Evolutionary conservation across 1,140 invertebrate genomes (phyloP).

Genomic region (Doryteuthis pealeii): DNA sequence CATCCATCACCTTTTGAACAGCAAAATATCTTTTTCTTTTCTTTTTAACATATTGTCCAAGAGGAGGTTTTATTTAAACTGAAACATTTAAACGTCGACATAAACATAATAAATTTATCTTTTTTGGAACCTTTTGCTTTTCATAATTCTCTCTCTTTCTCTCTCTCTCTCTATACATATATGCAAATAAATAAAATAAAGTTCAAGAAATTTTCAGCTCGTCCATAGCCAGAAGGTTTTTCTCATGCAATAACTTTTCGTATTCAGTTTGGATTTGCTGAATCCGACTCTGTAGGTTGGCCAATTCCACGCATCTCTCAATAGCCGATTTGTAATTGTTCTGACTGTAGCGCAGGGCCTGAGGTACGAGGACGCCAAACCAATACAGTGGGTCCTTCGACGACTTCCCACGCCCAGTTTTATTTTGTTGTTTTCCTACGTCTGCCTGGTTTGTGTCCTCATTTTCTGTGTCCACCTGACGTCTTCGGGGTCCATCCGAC

Average conservation of each 20-base stretch:
- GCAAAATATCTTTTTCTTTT: too few species aligned
- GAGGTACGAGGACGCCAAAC: constrained; percentile 52
- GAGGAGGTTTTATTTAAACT: too few species aligned
- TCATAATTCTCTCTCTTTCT: too few species aligned
- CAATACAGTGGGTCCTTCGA: constrained; percentile 40
- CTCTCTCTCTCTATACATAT: too few species aligned
- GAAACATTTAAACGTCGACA: too few species aligned
- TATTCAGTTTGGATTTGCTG: background rate
- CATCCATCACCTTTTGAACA: too few species aligned
- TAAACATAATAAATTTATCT: too few species aligned
- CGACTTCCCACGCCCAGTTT: constrained; percentile 9
- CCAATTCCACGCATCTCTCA: constrained; percentile 24
- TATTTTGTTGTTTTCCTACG: background rate
- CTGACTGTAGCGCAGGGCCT: constrained; percentile 42
- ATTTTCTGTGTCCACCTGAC: background rate
- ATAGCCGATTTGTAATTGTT: constrained; percentile 31
- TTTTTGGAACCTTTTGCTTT: too few species aligned
- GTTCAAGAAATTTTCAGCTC: background rate
- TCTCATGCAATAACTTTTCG: background rate
- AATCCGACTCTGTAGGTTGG: constrained; percentile 21
- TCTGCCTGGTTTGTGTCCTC: background rate
- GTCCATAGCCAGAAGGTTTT: background rate
- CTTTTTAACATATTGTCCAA: too few species aligned
- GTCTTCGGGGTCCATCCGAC: constrained; percentile 12
- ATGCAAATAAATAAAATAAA: too few species aligned